phyloP scores from a whole-genome alignment of 1,140 invertebrate genomes.

The Triops longicaudatus region DNA sequence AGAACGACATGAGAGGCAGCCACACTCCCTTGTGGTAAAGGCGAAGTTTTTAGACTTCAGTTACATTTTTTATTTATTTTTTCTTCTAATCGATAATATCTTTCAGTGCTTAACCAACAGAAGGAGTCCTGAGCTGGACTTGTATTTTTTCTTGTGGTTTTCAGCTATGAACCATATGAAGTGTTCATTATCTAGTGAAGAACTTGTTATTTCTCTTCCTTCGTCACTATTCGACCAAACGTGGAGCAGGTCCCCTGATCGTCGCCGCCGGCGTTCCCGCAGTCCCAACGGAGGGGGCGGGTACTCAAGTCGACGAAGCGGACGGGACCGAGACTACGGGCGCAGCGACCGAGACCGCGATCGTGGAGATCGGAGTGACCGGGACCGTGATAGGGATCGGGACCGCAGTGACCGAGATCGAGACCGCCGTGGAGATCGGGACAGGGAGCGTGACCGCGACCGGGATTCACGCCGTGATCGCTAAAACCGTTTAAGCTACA shows the following conservation, averaged over 20 bases:
- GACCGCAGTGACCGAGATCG: neutral
- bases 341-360: neutral
- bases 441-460: neutral
- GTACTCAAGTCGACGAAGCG: neutral
- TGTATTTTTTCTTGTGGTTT: too few relatives aligned
- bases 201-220: neutral
- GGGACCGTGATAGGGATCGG: neutral
- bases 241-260: neutral
- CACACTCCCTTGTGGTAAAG: neutral
- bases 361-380: too few relatives aligned
- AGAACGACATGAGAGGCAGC: neutral
- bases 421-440: neutral
- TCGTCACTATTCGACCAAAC: neutral
- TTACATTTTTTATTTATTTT: neutral
- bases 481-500: neutral
- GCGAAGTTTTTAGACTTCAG: neutral
- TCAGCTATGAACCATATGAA: neutral
- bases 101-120: too few relatives aligned
- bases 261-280: slow-evolving; percentile 3
- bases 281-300: slow-evolving; percentile 4
- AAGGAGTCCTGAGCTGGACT: too few relatives aligned
- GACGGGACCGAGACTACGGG: neutral
- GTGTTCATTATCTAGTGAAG: slow-evolving; percentile 5
- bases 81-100: too few relatives aligned
- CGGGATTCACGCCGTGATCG: neutral